A percentile compares a stretch with the other conserved stretches of the same genome.
These are phyloP conservation scores for Botia almorhae DNA, from an alignment of 2,797 vertebrate genomes.

Conservation along the genomic window DNA sequence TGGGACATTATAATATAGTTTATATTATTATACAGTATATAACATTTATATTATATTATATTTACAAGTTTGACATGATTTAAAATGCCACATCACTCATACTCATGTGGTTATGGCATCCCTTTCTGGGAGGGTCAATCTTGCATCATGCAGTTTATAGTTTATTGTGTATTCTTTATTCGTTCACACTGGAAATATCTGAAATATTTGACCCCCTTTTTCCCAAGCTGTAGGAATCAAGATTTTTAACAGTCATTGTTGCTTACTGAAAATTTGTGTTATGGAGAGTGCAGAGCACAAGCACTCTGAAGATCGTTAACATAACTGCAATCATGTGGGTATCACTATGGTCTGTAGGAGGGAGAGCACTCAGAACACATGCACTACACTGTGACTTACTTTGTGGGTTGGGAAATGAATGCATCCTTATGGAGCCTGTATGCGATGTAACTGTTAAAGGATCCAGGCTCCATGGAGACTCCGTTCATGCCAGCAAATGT, in stretches of 20 bases:
- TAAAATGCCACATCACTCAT: no score
- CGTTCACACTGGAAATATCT: conserved; percentile 35
- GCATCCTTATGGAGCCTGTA: conserved; percentile 95
- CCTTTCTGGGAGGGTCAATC: not conserved
- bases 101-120: not conserved
- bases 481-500: conserved; percentile 91
- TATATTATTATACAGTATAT: no score
- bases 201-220: conserved; percentile 53
- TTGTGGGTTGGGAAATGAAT: conserved; percentile 90
- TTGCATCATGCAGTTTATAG: no score
- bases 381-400: conserved; percentile 77
- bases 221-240: conserved; percentile 56
- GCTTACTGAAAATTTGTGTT: conserved; percentile 41
- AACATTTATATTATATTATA: no score
- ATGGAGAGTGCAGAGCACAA: conserved; percentile 52
- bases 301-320: conserved; percentile 63
- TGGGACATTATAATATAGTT: no score
- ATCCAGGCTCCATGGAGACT: conserved; percentile 93
- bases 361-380: conserved; percentile 31
- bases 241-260: conserved; percentile 29
- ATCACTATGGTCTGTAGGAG: conserved; percentile 56
- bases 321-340: conserved; percentile 61
- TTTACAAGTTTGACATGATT: no score
- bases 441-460: conserved; percentile 92
- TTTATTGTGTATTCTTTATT: conserved; percentile 39